phyloP scores from a whole-genome alignment of 2,888 invertebrate genomes.

The Temnothorax rugatulus region DNA sequence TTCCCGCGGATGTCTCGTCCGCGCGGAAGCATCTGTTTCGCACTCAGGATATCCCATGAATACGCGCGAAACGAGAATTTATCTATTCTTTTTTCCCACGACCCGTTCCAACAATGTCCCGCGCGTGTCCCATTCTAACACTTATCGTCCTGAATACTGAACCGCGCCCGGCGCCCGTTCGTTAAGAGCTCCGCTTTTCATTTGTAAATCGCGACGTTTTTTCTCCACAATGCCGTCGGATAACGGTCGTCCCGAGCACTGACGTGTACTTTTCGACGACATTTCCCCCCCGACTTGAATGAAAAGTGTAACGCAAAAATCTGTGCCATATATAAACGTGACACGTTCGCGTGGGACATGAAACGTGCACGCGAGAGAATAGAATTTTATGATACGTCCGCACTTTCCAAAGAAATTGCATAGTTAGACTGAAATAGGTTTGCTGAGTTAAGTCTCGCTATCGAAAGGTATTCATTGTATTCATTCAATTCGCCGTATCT shows the following conservation, averaged over 20 bases:
- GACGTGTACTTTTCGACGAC: conserved; percentile 8
- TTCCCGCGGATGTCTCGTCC: conserved; percentile 11
- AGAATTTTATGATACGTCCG: conserved; percentile 11
- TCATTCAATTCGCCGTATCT: neutral
- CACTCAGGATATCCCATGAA: conserved; percentile 19
- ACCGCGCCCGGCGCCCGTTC: neutral
- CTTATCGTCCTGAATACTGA: conserved; percentile 30
- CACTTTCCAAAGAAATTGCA: neutral
- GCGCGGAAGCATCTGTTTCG: conserved; percentile 43
- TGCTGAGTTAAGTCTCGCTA: conserved; percentile 8
- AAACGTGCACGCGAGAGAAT: conserved; percentile 23
- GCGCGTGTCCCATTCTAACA: conserved; percentile 33
- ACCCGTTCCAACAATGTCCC: conserved; percentile 10
- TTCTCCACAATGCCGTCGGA: neutral
- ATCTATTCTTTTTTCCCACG: neutral
- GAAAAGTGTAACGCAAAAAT: conserved; percentile 28
- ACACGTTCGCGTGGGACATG: neutral
- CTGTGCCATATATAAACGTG: conserved; percentile 17
- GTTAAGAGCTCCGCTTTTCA: conserved; percentile 10
- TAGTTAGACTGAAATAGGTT: neutral
- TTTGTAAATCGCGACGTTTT: conserved; percentile 29
- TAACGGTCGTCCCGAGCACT: conserved; percentile 4
- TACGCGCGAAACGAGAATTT: neutral
- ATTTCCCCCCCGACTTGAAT: conserved; percentile 2
- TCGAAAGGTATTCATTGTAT: neutral